These are phyloP conservation scores for Cataglyphis albicans DNA, from an alignment of 2,888 invertebrate genomes.

Conservation along the genomic window DNA sequence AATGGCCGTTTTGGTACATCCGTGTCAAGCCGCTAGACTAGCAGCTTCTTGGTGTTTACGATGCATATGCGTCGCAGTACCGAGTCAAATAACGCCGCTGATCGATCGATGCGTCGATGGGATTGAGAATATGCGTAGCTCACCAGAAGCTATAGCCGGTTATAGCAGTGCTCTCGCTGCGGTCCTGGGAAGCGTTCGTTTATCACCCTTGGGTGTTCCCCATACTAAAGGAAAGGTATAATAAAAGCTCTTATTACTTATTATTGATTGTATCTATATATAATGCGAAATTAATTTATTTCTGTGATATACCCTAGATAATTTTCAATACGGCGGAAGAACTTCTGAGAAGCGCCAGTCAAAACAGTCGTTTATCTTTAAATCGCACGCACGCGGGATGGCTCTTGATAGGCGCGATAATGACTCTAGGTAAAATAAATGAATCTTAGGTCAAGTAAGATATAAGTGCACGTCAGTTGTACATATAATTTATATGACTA, in stretches of 20 bases:
- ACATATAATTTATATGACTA: constrained; percentile 24
- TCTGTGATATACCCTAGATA: constrained; percentile 85
- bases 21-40: constrained; percentile 96
- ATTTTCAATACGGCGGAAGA: constrained; percentile 99
- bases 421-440: constrained; percentile 92
- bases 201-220: constrained; percentile 97
- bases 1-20: constrained; percentile 95
- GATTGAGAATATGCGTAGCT: constrained; percentile 95
- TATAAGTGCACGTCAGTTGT: not conserved
- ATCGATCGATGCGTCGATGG: constrained; percentile 96
- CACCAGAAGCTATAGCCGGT: constrained; percentile 95
- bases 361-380: constrained; percentile 97
- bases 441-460: not conserved
- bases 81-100: constrained; percentile 96
- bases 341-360: constrained; percentile 96
- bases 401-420: constrained; percentile 98
- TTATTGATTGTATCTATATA: not conserved
- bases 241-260: not conserved
- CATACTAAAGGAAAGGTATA: constrained; percentile 98
- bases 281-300: not conserved
- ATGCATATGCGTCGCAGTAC: constrained; percentile 96
- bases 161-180: constrained; percentile 98
- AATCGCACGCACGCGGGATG: constrained; percentile 99
- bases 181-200: constrained; percentile 95
- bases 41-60: constrained; percentile 98